Percentiles rank a stretch among this genome's conserved stretches.
phyloP scores from a whole-genome alignment of 2,797 vertebrate species.

The Xenopus petersii region DNA sequence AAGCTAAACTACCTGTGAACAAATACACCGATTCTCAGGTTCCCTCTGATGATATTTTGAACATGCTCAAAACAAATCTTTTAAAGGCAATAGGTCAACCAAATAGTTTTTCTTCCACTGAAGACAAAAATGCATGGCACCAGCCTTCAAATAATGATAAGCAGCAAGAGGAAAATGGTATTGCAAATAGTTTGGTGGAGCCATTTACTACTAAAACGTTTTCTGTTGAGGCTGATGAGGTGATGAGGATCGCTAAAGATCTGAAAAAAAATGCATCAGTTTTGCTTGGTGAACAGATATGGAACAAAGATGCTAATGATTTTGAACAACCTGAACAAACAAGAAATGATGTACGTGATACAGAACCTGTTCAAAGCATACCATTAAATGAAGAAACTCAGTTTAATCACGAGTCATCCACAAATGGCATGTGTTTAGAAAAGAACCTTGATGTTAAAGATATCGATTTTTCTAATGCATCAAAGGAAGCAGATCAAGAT shows the following conservation, averaged over 20 bases:
- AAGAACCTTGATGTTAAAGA: slow-evolving; percentile 1
- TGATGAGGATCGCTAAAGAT: not conserved
- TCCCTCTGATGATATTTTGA: slow-evolving; percentile 64
- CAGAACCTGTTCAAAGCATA: slow-evolving; percentile 20
- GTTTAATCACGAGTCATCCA: not conserved
- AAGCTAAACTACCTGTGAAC: slow-evolving; percentile 44
- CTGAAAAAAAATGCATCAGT: slow-evolving; percentile 11
- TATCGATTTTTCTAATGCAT: not conserved
- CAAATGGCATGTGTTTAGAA: fast-evolving
- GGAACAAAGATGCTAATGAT: slow-evolving; percentile 41
- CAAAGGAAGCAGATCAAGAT: slow-evolving; percentile 33
- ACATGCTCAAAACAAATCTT: slow-evolving; percentile 65
- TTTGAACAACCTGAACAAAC: slow-evolving; percentile 52
- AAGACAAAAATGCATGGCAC: not conserved
- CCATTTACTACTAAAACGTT: not conserved
- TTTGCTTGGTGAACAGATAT: slow-evolving; percentile 31
- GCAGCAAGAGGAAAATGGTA: slow-evolving; percentile 8
- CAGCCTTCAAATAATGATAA: not conserved
- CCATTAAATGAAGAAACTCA: not conserved
- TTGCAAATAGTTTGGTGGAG: not conserved
- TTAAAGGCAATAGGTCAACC: slow-evolving; percentile 53
- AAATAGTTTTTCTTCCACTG: not conserved
- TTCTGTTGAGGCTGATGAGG: not conserved
- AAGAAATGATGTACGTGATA: slow-evolving; percentile 45
- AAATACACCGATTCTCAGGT: slow-evolving; percentile 51